Evolutionary conservation across 2,888 invertebrate genomes (phyloP).

Genomic region (Ametastegia equiseti): DNA sequence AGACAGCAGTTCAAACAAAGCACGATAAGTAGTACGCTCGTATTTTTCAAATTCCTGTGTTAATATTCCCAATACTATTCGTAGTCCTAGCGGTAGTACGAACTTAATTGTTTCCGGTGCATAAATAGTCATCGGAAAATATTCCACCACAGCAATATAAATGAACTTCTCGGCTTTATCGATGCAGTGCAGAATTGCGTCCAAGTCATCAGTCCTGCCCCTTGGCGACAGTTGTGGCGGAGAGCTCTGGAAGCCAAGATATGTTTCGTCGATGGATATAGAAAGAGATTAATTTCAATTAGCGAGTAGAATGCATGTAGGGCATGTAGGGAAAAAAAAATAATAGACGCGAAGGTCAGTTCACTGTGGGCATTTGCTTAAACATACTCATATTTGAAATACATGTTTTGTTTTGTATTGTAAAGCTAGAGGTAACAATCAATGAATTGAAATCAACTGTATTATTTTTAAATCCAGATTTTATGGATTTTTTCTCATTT

Average conservation of each 20-base stretch:
- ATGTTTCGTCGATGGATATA: too few relatives aligned
- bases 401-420: too few relatives aligned
- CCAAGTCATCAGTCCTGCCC: slow-evolving; percentile 91
- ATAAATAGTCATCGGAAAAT: slow-evolving; percentile 89
- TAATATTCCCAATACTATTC: background rate
- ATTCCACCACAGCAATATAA: slow-evolving; percentile 98
- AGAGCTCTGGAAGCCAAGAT: slow-evolving; percentile 86
- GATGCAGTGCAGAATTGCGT: slow-evolving; percentile 90
- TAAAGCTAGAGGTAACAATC: too few relatives aligned
- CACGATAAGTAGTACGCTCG: background rate
- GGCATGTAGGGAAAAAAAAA: too few relatives aligned
- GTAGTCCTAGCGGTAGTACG: slow-evolving; percentile 55
- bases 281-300: too few relatives aligned
- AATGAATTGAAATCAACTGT: too few relatives aligned
- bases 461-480: too few relatives aligned
- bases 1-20: background rate
- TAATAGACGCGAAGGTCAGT: too few relatives aligned
- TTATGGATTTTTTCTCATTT: too few relatives aligned
- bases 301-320: background rate
- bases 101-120: slow-evolving; percentile 82
- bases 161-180: slow-evolving; percentile 89
- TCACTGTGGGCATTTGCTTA: too few relatives aligned
- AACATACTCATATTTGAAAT: too few relatives aligned
- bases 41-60: background rate
- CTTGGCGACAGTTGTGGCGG: slow-evolving; percentile 90